These are phyloP conservation scores for Phainopepla nitens DNA, from an alignment of 2,113 vertebrate species.

Conservation along the genomic window DNA sequence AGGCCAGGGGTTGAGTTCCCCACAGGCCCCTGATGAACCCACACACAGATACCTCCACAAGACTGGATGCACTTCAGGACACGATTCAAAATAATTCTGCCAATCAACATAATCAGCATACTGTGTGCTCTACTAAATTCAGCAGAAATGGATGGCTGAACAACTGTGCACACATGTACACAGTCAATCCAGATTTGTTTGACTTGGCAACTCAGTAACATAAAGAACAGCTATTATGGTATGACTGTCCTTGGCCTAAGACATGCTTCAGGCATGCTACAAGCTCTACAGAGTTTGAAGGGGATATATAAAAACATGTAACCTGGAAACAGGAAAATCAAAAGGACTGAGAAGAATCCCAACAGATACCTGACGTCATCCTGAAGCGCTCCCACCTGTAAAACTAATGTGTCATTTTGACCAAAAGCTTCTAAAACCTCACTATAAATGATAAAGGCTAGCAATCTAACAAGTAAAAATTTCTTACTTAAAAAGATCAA, in stretches of 20 bases:
- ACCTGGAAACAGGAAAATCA: not conserved
- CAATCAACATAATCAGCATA: not conserved
- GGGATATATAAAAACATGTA: not conserved
- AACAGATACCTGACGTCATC: not conserved
- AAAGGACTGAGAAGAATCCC: not conserved
- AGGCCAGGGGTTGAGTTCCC: not conserved
- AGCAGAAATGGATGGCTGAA: not conserved
- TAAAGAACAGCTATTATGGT: not conserved
- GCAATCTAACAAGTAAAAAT: not conserved
- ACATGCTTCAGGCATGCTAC: not conserved
- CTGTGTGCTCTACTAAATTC: not conserved
- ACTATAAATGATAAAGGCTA: not conserved
- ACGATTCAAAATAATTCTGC: constrained; percentile 9
- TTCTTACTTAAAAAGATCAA: not conserved
- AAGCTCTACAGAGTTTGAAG: not conserved
- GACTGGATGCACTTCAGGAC: not conserved
- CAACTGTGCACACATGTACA: not conserved
- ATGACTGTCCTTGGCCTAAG: not conserved
- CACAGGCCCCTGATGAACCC: not conserved
- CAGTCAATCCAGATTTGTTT: constrained; percentile 1
- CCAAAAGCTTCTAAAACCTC: not conserved
- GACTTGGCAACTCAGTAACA: not conserved
- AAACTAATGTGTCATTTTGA: not conserved
- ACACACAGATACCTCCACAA: not conserved
- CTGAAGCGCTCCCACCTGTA: not conserved